Evolutionary conservation across 2,888 invertebrate genomes (phyloP).

Genomic region (Aspidiotus destructor): DNA sequence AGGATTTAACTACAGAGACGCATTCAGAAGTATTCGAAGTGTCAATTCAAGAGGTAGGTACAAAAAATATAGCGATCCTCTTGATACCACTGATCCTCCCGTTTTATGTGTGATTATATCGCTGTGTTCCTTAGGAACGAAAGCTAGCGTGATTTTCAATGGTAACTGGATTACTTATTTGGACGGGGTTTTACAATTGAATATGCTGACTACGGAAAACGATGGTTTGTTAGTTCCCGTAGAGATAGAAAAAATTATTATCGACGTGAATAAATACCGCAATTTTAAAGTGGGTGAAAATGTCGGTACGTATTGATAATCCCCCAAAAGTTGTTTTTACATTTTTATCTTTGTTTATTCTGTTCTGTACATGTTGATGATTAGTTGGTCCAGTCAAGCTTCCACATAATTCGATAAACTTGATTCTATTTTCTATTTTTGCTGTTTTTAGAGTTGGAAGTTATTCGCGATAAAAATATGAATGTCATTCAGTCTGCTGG

Average conservation of each 20-base stretch:
- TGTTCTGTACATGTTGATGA: no score
- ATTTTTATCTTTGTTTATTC: no score
- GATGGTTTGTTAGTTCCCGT: slow-evolving; percentile 33
- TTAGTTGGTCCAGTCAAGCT: no score
- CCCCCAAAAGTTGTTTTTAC: no score
- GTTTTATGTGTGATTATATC: background rate
- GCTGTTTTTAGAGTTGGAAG: slow-evolving; percentile 27
- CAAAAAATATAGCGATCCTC: background rate
- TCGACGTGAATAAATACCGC: slow-evolving; percentile 30
- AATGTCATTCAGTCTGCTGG: slow-evolving; percentile 32
- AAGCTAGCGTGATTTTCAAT: slow-evolving; percentile 31
- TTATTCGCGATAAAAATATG: slow-evolving; percentile 6
- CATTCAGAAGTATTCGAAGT: slow-evolving; percentile 42
- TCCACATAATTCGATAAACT: no score
- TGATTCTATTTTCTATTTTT: no score
- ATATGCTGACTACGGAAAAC: slow-evolving; percentile 19
- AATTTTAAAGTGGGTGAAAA: slow-evolving; percentile 1
- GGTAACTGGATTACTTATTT: slow-evolving; percentile 34
- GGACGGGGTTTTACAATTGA: slow-evolving; percentile 33
- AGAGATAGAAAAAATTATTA: slow-evolving; percentile 33
- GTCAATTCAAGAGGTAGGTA: slow-evolving; percentile 37
- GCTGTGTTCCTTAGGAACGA: slow-evolving; percentile 23
- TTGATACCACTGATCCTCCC: background rate
- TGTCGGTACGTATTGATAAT: no score
- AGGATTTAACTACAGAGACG: slow-evolving; percentile 50